Base-by-base conservation (phyloP, 2,888 invertebrate genomes). In the Dasypogon diadema region DNA sequence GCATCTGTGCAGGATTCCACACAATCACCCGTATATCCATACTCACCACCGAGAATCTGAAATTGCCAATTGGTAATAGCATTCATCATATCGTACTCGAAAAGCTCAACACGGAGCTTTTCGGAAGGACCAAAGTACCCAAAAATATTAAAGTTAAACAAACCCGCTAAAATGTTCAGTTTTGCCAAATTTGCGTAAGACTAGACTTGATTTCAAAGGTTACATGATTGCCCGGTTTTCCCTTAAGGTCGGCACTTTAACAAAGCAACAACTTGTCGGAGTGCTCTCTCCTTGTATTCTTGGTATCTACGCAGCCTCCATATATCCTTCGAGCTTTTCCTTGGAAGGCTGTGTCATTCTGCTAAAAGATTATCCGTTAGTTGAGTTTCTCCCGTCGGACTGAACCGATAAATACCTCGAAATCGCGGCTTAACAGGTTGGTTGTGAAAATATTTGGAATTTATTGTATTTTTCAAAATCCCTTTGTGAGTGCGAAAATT, bases 331-430 rank as follows among this genome's bases (percentile, higher is more conserved):
- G 54, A 70, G 70, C 70, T 70, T 70, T 70, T 24, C 68, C 54
- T 34, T 54, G 10, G 16, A 54, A 65, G 70, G 70, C 51, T 54
- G 21, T 21, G n/a, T 21, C 16, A 21, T n/a, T 70, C 21, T 18
- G 14, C 34, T 46, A 51, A 18, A 26, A 70, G 54, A 34, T 70
- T 30, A 54, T 34, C 70, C 74, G 58, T 77, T 75, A 77, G 77
- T 77, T 75, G 77, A 75, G 77, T 75, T 77, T 75, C 77, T 77
- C 75, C 72, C 60, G 75, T 75, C 75, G 77, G 75, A 75, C 75
- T 37, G 73, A 56, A 65, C 72, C 56, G 73, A 77, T 75, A 77
- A 56, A n/a, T n/a, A 12, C 18, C 37, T 12, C 74, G 74, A 37
- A 37, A 16, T 14, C 63, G 75, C 34, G 48, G 16, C 46, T 54